A percentile compares a stretch with the other conserved stretches of the same genome.
Evolutionary conservation across 2,888 invertebrate genomes (phyloP).

Genomic region (Oxycera nigricornis): DNA sequence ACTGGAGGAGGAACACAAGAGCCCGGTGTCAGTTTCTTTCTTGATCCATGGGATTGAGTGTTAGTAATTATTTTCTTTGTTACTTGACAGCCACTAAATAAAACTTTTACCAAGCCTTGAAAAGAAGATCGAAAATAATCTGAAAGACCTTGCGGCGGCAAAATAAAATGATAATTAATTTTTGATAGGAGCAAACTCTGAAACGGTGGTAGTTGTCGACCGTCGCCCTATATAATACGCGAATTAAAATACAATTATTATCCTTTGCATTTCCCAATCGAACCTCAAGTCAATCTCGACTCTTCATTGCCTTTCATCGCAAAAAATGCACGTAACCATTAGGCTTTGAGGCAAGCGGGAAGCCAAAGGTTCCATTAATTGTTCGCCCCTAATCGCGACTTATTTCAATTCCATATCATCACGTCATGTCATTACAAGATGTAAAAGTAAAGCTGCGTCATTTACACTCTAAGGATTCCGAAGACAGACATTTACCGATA

Average conservation of each 20-base stretch:
- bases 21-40: too few species aligned
- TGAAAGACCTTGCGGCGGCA: not conserved
- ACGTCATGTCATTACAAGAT: conserved; percentile 36
- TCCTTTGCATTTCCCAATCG: not conserved
- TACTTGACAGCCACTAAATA: conserved; percentile 32
- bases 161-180: conserved; percentile 11
- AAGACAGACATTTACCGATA: not conserved
- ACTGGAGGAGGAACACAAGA: too few species aligned
- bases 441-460: conserved; percentile 23
- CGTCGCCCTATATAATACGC: too few species aligned
- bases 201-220: too few species aligned
- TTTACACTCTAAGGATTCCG: conserved; percentile 22
- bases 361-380: not conserved
- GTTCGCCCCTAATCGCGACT: conserved; percentile 9
- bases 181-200: not conserved
- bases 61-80: conserved; percentile 29
- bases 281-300: not conserved
- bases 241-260: conserved; percentile 22
- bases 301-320: conserved; percentile 9
- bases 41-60: conserved; percentile 2
- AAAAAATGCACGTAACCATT: conserved; percentile 12
- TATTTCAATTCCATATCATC: conserved; percentile 23
- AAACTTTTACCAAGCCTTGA: not conserved
- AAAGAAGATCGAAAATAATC: not conserved
- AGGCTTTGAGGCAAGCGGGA: not conserved